A percentile compares a stretch with the other conserved stretches of the same genome.
phyloP scores from a whole-genome alignment of 2,888 invertebrate species.

The Nasonovia ribisnigri region DNA sequence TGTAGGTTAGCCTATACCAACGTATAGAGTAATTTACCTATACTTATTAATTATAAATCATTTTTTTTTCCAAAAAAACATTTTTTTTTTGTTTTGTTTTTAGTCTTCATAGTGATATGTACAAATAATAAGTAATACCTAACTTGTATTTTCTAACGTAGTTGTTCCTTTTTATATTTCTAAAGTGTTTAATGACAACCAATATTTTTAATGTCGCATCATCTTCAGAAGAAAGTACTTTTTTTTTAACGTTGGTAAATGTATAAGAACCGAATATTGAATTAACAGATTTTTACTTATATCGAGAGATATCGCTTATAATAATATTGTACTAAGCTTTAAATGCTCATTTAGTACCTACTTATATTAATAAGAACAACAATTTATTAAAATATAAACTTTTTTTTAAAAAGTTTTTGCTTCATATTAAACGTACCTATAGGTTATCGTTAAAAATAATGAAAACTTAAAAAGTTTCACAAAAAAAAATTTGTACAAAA shows the following conservation, averaged over 20 bases:
- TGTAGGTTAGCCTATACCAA: background rate
- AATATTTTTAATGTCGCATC: background rate
- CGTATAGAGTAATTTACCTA: background rate
- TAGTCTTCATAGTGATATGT: background rate
- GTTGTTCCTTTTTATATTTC: too few relatives aligned
- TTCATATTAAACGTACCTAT: background rate
- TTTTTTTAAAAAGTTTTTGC: background rate
- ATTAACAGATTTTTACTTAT: background rate
- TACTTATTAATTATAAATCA: background rate
- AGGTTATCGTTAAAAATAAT: background rate
- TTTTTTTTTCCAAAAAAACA: background rate
- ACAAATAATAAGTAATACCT: too few relatives aligned
- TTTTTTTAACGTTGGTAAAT: background rate
- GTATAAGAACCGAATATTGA: background rate
- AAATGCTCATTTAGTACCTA: background rate
- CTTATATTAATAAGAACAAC: background rate
- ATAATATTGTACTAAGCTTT: background rate
- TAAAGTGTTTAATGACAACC: background rate
- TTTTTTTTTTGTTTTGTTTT: background rate
- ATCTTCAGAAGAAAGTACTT: background rate
- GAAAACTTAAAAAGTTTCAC: too few relatives aligned
- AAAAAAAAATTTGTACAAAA: background rate
- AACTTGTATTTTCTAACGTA: too few relatives aligned
- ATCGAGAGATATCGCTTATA: background rate
- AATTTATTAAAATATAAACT: background rate